Conservation (phyloP, 2,797 vertebrate species). For the Lepus oiostolus region DNA sequence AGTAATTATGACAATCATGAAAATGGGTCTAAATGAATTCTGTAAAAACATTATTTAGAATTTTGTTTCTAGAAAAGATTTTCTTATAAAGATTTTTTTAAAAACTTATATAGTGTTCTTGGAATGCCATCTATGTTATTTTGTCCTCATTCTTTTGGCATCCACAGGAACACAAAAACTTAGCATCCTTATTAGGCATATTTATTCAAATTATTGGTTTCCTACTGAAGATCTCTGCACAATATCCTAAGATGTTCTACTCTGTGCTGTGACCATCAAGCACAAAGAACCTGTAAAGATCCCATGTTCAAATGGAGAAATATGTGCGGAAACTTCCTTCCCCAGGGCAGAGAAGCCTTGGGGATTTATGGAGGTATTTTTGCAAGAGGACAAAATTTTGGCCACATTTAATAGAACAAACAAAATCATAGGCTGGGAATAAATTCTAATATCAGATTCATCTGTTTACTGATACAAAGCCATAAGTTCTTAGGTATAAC, state of each 20-base stretch:
- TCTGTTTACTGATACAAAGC: conserved; percentile 25
- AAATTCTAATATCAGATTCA: conserved; percentile 49
- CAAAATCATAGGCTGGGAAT: conserved; percentile 7
- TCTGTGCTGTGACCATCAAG: conserved; percentile 25
- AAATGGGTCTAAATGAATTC: background rate
- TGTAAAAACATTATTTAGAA: conserved; percentile 40
- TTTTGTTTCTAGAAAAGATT: background rate
- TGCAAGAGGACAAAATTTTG: conserved; percentile 42
- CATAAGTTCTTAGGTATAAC: conserved; percentile 13
- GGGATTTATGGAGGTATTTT: conserved; percentile 21
- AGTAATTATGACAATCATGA: conserved; percentile 40
- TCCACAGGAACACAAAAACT: conserved; percentile 34
- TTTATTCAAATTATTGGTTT: conserved; percentile 45
- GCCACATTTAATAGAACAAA: conserved; percentile 40
- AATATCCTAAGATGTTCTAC: background rate
- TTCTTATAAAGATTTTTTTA: conserved; percentile 42
- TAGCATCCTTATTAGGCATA: background rate
- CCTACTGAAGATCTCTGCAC: conserved; percentile 50
- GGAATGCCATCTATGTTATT: conserved; percentile 48
- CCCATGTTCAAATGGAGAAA: background rate
- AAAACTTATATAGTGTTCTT: conserved; percentile 57
- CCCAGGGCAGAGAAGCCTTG: background rate
- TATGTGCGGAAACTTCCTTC: background rate
- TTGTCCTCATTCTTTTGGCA: conserved; percentile 37
- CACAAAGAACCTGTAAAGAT: background rate